A percentile compares a stretch with the other conserved stretches of the same genome.
Conservation (phyloP, 2,113 vertebrate genomes). For the Seriola dumerili region DNA sequence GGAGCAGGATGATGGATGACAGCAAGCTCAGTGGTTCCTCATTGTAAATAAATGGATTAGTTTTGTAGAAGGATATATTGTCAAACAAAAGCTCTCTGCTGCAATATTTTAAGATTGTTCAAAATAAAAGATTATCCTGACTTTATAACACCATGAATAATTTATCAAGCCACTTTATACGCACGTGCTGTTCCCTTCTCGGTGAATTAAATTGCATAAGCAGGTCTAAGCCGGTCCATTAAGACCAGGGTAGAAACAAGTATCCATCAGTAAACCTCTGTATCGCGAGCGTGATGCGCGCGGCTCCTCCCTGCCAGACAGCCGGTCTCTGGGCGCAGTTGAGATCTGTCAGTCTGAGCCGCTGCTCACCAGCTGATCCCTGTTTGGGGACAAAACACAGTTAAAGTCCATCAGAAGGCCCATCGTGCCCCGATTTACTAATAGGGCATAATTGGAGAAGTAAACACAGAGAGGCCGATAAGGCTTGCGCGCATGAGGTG, state of each 20-base stretch:
- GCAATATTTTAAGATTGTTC: neutral
- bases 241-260: neutral
- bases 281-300: constrained; percentile 34
- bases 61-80: neutral
- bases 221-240: neutral
- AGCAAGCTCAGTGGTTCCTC: neutral
- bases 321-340: constrained; percentile 48
- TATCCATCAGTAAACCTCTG: neutral
- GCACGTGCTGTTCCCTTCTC: neutral
- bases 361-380: constrained; percentile 49
- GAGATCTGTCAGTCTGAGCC: constrained; percentile 56
- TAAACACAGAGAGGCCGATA: constrained; percentile 70
- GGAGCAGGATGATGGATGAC: neutral
- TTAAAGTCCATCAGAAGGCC: constrained; percentile 29
- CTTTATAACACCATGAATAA: neutral
- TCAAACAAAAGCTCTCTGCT: neutral
- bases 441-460: constrained; percentile 72
- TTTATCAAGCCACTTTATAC: neutral
- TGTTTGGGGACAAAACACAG: constrained; percentile 53
- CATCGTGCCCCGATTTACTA: constrained; percentile 55
- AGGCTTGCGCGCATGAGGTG: constrained; percentile 48
- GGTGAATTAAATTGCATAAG: neutral
- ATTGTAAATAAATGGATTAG: neutral
- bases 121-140: neutral
- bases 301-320: constrained; percentile 33